Conservation (phyloP, 1,140 invertebrate genomes). For the Bacillus rossius region DNA sequence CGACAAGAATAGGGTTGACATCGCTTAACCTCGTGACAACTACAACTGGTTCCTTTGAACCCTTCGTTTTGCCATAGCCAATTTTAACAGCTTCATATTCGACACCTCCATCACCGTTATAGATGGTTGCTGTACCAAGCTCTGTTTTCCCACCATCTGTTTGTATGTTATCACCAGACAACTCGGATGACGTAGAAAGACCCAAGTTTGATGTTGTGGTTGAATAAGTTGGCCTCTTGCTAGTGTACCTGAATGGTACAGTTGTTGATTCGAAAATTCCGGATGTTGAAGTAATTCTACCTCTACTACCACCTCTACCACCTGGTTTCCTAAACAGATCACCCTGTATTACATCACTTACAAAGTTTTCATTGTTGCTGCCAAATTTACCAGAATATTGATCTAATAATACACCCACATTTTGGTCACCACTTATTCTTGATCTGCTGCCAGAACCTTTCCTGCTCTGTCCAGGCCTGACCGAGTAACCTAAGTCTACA, state of each 20-base stretch:
- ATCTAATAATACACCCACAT: conserved; percentile 23
- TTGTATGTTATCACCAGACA: no score
- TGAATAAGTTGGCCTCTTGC: no score
- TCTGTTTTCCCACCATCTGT: no score
- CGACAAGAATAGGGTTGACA: conserved; percentile 58
- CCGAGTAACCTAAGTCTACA: no score
- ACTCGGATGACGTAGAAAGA: no score
- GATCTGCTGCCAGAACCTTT: conserved; percentile 17
- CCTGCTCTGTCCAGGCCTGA: background rate
- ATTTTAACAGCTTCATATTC: background rate
- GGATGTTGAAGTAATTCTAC: no score
- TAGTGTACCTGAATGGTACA: no score
- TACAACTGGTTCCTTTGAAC: conserved; percentile 34
- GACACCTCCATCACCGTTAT: background rate
- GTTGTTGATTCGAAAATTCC: no score
- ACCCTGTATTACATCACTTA: conserved; percentile 1
- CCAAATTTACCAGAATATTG: conserved; percentile 26
- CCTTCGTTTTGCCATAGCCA: background rate
- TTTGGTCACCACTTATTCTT: conserved; percentile 11
- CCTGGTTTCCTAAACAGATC: background rate
- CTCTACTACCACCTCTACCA: background rate
- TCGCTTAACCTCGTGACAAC: conserved; percentile 54
- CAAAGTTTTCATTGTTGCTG: conserved; percentile 11
- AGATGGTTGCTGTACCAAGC: no score
- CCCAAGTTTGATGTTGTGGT: no score